Evolutionary conservation across 92 coral and sea anemone species (phyloP).

Genomic region (Bergia sp.): DNA sequence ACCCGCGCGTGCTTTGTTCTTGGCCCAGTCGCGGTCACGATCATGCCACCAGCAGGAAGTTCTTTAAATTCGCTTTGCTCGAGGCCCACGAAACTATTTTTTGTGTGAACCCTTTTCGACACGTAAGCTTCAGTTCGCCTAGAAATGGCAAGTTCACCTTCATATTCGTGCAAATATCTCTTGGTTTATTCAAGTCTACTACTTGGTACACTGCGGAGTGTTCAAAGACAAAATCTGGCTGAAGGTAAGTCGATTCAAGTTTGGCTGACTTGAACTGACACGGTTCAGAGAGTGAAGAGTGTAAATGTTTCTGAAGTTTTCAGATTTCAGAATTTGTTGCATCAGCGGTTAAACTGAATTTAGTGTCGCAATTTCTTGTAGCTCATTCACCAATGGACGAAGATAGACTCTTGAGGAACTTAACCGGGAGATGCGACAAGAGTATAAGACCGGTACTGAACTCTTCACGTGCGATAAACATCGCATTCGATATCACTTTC

Average conservation of each 20-base stretch:
- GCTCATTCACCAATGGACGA: constrained; percentile 44
- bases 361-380: constrained; percentile 2
- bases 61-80: not conserved
- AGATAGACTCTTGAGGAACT: constrained; percentile 42
- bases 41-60: not conserved
- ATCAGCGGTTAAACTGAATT: not conserved
- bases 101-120: not conserved
- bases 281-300: not conserved
- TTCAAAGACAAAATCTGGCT: not conserved
- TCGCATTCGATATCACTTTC: constrained; percentile 80
- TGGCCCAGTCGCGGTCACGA: not conserved
- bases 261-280: not conserved
- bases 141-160: constrained; percentile 2
- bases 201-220: not conserved
- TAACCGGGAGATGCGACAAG: constrained; percentile 47
- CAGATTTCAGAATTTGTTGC: not conserved
- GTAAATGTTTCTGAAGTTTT: not conserved
- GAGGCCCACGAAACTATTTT: not conserved
- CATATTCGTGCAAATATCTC: constrained; percentile 1
- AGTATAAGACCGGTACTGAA: constrained; percentile 70
- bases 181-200: not conserved
- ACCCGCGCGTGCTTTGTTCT: not conserved
- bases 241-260: not conserved
- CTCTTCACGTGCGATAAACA: constrained; percentile 51
- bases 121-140: not conserved